These are phyloP conservation scores for Hydrozoanthus gracilis DNA, from an alignment of 92 coral and sea anemone genomes.

Conservation along the genomic window DNA sequence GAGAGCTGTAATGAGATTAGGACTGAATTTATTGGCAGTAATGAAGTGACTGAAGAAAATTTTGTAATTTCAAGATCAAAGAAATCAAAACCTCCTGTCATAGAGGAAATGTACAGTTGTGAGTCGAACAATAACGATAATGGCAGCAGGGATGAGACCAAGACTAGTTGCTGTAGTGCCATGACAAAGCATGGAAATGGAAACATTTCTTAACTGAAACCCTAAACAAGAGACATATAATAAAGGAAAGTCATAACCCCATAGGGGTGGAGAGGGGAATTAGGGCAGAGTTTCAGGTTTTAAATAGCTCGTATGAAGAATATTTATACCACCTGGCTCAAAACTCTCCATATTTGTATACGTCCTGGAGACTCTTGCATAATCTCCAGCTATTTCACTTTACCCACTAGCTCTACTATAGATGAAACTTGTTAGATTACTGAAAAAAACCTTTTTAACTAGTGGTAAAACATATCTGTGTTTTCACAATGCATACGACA, in stretches of 20 bases:
- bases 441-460: not conserved
- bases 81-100: constrained; percentile 68
- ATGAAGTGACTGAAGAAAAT: constrained; percentile 76
- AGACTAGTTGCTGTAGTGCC: not conserved
- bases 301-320: constrained; percentile 5
- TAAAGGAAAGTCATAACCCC: too few species aligned
- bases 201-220: not conserved
- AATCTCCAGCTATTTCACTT: not conserved
- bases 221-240: too few species aligned
- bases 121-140: constrained; percentile 23
- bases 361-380: not conserved
- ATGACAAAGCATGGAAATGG: not conserved
- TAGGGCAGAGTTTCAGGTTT: not conserved
- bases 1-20: constrained; percentile 56
- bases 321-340: constrained; percentile 16
- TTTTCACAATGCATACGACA: not conserved
- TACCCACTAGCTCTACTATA: not conserved
- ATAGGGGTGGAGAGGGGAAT: too few species aligned
- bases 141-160: not conserved
- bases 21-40: constrained; percentile 59
- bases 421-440: not conserved
- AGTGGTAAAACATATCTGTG: not conserved
- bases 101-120: constrained; percentile 59
- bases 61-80: constrained; percentile 63
- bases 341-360: not conserved